phyloP scores from a whole-genome alignment of 1,140 invertebrate genomes.

The Aphidius ervi region DNA sequence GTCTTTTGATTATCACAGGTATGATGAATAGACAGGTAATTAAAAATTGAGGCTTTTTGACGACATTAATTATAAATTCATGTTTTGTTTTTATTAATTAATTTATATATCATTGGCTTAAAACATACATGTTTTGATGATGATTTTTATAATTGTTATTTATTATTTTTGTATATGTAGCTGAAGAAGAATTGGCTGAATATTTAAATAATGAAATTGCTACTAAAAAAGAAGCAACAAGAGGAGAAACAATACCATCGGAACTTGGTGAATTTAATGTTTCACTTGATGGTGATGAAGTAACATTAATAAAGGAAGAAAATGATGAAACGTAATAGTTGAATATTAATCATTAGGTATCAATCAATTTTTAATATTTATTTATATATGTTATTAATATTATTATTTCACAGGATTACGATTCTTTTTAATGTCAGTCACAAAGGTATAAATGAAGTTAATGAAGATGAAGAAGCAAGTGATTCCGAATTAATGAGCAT shows the following conservation, averaged over 20 bases:
- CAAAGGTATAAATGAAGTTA: conserved; percentile 75
- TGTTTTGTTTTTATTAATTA: no score
- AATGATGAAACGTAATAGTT: conserved; percentile 66
- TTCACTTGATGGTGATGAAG: conserved; percentile 70
- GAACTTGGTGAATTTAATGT: conserved; percentile 76
- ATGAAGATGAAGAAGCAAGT: conserved; percentile 63
- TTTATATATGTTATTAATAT: no score
- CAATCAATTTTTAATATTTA: no score
- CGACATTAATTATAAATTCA: no score
- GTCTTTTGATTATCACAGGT: no score
- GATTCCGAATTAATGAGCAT: conserved; percentile 74
- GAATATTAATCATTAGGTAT: neutral
- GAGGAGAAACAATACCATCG: conserved; percentile 68
- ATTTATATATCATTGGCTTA: no score
- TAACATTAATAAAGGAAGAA: conserved; percentile 68
- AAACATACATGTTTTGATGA: neutral
- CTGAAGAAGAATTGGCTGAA: conserved; percentile 79
- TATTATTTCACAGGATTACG: conserved; percentile 58
- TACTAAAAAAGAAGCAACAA: conserved; percentile 77
- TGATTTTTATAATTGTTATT: neutral
- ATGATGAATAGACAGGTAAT: no score
- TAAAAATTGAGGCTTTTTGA: no score
- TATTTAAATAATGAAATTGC: conserved; percentile 86
- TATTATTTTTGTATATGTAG: conserved; percentile 46
- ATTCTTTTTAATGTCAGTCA: conserved; percentile 86